These are phyloP conservation scores for Marmota monax DNA, from an alignment of 2,113 vertebrate genomes.

Conservation along the genomic window DNA sequence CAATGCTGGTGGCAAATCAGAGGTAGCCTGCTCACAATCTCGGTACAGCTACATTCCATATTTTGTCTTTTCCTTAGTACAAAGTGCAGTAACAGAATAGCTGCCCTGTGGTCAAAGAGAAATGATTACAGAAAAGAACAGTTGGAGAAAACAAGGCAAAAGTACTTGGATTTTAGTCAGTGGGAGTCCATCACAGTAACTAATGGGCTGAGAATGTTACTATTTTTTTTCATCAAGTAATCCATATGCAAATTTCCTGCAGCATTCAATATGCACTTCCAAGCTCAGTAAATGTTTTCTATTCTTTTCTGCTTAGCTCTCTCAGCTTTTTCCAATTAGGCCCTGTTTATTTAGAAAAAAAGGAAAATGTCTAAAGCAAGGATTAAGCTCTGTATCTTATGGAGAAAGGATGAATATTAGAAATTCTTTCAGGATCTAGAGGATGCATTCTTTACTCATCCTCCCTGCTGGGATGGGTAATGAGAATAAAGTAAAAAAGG, in stretches of 20 bases:
- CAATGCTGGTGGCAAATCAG: slow-evolving; percentile 31
- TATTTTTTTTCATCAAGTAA: slow-evolving; percentile 82
- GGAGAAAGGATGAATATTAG: slow-evolving; percentile 85
- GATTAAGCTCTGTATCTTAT: slow-evolving; percentile 87
- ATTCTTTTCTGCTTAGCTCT: slow-evolving; percentile 84
- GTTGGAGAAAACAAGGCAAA: slow-evolving; percentile 84
- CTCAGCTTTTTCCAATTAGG: slow-evolving; percentile 88
- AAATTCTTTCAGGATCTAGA: slow-evolving; percentile 85
- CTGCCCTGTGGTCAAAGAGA: slow-evolving; percentile 67
- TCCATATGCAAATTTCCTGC: slow-evolving; percentile 86
- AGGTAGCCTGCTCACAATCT: slow-evolving; percentile 29
- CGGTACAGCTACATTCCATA: slow-evolving; percentile 60
- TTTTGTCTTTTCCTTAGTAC: slow-evolving; percentile 62
- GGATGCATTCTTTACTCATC: slow-evolving; percentile 82
- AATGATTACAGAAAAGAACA: slow-evolving; percentile 82
- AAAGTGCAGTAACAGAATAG: slow-evolving; percentile 64
- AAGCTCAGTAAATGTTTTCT: slow-evolving; percentile 86
- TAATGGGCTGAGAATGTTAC: slow-evolving; percentile 85
- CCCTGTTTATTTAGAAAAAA: slow-evolving; percentile 84
- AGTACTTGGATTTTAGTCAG: slow-evolving; percentile 81
- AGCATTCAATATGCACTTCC: slow-evolving; percentile 84
- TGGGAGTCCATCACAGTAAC: slow-evolving; percentile 82
- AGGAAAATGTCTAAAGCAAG: slow-evolving; percentile 85
- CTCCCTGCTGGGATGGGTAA: slow-evolving; percentile 80
- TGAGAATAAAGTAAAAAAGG: slow-evolving; percentile 78